These are phyloP conservation scores for Hypotaenidia okinawae DNA, from an alignment of 2,797 vertebrate species.

Conservation along the genomic window DNA sequence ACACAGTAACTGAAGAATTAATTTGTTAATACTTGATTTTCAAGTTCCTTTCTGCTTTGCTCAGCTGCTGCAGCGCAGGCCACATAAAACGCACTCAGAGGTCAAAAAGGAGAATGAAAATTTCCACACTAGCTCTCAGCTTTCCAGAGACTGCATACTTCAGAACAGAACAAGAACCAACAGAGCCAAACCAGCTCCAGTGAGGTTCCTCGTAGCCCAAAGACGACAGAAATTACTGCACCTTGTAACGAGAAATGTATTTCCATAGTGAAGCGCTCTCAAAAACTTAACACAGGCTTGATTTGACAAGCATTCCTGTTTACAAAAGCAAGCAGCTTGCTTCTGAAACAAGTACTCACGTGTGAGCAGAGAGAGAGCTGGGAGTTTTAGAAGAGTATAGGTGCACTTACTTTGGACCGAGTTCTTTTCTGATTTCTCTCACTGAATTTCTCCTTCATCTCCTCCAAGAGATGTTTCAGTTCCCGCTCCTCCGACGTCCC, in stretches of 20 bases:
- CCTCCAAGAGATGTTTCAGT: slow-evolving; percentile 88
- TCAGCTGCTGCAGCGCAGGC: slow-evolving; percentile 30
- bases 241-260: slow-evolving; percentile 16
- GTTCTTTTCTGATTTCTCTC: slow-evolving; percentile 85
- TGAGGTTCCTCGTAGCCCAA: neutral
- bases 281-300: slow-evolving; percentile 28
- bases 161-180: neutral
- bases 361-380: neutral
- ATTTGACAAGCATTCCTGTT: slow-evolving; percentile 34
- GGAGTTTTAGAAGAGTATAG: neutral
- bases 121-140: neutral
- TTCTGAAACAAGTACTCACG: neutral
- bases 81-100: neutral
- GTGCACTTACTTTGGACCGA: slow-evolving; percentile 89
- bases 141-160: neutral
- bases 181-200: neutral
- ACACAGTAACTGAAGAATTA: neutral
- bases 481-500: slow-evolving; percentile 87
- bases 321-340: neutral
- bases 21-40: slow-evolving; percentile 13
- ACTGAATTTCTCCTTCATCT: slow-evolving; percentile 97
- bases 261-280: slow-evolving; percentile 41
- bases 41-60: slow-evolving; percentile 47
- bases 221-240: neutral
- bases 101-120: neutral